Conservation (phyloP, 2,888 invertebrate genomes). For the Macrosiphum euphorbiae region DNA sequence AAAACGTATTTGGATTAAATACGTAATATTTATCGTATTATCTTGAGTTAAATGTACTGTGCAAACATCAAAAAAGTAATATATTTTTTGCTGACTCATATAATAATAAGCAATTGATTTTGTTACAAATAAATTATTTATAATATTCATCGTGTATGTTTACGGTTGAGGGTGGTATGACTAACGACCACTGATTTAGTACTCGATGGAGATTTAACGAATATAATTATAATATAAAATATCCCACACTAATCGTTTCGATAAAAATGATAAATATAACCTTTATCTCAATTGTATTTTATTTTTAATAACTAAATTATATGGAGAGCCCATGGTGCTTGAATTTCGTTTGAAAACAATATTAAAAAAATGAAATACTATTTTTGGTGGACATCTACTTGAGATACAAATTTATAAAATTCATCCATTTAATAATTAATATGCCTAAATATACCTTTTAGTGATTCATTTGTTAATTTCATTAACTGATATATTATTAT, state of each 20-base stretch:
- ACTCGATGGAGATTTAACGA: not conserved
- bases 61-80: not conserved
- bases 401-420: not conserved
- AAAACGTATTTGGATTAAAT: not conserved
- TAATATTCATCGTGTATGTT: not conserved
- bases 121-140: not conserved
- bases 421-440: not conserved
- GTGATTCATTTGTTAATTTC: not conserved
- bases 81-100: not conserved
- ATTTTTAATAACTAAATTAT: not conserved
- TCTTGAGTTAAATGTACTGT: not conserved
- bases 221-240: not conserved
- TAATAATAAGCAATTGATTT: not conserved
- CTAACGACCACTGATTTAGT: not conserved
- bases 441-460: not conserved
- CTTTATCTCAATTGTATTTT: not conserved
- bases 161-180: not conserved
- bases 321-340: not conserved
- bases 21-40: not conserved
- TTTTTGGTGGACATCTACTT: not conserved
- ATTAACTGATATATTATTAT: not conserved
- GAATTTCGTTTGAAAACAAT: not conserved
- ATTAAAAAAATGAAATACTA: not conserved
- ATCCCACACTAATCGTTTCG: not conserved
- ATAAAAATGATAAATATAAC: not conserved